A percentile compares a stretch with the other conserved stretches of the same genome.
These are phyloP conservation scores for Troides helena DNA, from an alignment of 2,888 invertebrate species.

Conservation along the genomic window DNA sequence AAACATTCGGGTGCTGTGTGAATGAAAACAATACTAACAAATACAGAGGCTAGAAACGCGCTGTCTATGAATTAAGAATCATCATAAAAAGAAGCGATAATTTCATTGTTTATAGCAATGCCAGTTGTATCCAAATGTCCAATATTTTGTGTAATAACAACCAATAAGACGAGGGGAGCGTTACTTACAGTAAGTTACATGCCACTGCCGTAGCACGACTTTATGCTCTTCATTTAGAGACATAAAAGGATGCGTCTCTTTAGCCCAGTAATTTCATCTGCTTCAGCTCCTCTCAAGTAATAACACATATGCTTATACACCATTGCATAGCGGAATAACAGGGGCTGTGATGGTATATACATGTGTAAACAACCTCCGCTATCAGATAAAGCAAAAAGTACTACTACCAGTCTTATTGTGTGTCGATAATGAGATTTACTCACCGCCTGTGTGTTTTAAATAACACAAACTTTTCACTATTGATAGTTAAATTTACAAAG, in stretches of 20 bases:
- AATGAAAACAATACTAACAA: not conserved
- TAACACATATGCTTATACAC: not conserved
- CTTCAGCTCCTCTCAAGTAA: not conserved
- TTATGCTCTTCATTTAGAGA: not conserved
- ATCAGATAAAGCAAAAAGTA: not conserved
- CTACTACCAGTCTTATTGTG: no score
- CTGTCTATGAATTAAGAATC: not conserved
- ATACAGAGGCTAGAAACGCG: not conserved
- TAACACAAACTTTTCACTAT: no score
- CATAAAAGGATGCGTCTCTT: not conserved
- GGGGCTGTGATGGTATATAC: not conserved
- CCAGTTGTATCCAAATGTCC: not conserved
- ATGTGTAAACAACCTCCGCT: not conserved
- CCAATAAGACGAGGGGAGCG: no score
- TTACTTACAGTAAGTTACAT: no score
- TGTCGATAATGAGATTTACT: no score
- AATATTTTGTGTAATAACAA: no score
- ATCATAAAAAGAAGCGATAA: not conserved
- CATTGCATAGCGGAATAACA: not conserved
- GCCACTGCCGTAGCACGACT: not conserved
- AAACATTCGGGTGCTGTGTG: not conserved
- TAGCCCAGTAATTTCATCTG: not conserved
- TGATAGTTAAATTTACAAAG: no score
- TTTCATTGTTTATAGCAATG: not conserved
- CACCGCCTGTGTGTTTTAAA: no score